A percentile compares a stretch with the other conserved stretches of the same genome.
phyloP scores from a whole-genome alignment of 2,888 invertebrate genomes.

The Sarcophaga variegata region DNA sequence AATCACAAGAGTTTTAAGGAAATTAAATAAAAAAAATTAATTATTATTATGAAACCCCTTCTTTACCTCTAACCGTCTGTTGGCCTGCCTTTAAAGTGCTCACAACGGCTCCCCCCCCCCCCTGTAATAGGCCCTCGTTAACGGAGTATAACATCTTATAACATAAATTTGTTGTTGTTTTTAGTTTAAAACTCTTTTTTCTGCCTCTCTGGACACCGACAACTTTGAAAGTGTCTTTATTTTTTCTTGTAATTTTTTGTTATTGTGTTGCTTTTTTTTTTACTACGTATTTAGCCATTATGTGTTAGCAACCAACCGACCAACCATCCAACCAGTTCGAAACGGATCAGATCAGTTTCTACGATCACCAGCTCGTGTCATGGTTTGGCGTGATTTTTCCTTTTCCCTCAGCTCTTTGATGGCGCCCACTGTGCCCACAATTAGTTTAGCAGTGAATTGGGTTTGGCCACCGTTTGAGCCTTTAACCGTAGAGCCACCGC shows the following conservation, averaged over 20 bases:
- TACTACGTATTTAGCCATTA: too few relatives aligned
- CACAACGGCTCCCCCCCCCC: not conserved
- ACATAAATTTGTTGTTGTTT: not conserved
- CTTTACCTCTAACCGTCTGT: not conserved
- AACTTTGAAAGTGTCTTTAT: not conserved
- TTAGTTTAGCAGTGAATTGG: slow-evolving; percentile 88
- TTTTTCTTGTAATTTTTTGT: not conserved
- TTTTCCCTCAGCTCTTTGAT: slow-evolving; percentile 89
- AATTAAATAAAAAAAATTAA: not conserved
- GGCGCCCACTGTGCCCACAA: slow-evolving; percentile 88
- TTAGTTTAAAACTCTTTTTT: not conserved
- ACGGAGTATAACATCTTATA: not conserved
- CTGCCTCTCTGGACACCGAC: not conserved
- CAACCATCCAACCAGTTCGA: not conserved
- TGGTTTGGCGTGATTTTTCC: slow-evolving; percentile 86
- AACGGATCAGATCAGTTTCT: slow-evolving; percentile 76
- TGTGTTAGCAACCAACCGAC: not conserved
- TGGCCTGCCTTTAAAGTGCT: not conserved
- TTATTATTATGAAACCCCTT: not conserved
- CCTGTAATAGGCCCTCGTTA: not conserved
- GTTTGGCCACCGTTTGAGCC: slow-evolving; percentile 75
- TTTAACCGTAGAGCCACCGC: slow-evolving; percentile 69
- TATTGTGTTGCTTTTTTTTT: too few relatives aligned
- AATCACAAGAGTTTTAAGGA: not conserved
- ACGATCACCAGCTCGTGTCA: slow-evolving; percentile 79